Conservation (phyloP, 1,140 invertebrate genomes). For the Stratiolaelaps scimitus region DNA sequence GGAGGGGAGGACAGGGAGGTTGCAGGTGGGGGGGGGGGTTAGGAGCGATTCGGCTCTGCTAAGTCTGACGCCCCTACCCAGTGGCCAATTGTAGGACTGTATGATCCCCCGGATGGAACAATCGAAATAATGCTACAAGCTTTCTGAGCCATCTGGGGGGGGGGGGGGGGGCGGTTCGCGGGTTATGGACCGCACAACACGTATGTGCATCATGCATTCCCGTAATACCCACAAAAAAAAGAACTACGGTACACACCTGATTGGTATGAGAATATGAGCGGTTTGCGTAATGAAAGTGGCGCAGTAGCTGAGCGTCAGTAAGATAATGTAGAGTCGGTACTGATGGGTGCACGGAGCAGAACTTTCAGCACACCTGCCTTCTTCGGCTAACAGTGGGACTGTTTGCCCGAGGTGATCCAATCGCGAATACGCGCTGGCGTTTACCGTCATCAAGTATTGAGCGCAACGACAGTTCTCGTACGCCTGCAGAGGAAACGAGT, state of each 20-base stretch:
- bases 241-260: background rate
- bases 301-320: background rate
- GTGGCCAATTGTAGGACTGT: no score
- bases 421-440: background rate
- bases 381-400: background rate
- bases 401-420: background rate
- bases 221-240: no score
- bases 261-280: background rate
- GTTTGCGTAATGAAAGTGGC: background rate
- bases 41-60: no score
- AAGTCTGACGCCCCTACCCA: no score
- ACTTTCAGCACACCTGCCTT: background rate
- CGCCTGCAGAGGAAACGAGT: background rate
- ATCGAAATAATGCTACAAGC: no score
- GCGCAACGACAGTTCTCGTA: conserved; percentile 2
- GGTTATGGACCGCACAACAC: no score
- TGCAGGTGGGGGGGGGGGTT: no score
- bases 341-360: background rate
- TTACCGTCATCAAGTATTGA: background rate
- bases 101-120: no score
- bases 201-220: no score
- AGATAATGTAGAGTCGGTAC: background rate
- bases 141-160: no score
- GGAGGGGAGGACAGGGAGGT: no score
- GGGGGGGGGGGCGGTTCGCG: no score